Evolutionary conservation across 2,113 vertebrate species (phyloP).

Genomic region (Serilophus lunatus): DNA sequence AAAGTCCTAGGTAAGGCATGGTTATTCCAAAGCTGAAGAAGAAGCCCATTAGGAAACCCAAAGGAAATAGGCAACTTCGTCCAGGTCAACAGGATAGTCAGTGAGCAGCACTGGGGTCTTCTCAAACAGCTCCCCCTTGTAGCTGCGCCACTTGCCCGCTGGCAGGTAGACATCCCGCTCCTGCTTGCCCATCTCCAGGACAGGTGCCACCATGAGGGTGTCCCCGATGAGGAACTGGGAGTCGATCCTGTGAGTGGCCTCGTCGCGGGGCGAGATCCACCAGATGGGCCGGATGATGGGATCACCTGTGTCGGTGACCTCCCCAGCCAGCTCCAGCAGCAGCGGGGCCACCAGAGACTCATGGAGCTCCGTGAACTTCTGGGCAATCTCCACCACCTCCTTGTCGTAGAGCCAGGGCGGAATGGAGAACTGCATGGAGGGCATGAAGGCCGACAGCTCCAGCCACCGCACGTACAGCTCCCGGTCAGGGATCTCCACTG

Average conservation of each 20-base stretch:
- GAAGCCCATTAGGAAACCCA: slow-evolving; percentile 67
- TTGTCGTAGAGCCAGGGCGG: slow-evolving; percentile 92
- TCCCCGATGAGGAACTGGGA: slow-evolving; percentile 97
- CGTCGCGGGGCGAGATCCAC: slow-evolving; percentile 92
- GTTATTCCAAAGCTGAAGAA: background rate
- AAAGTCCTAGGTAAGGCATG: slow-evolving; percentile 50
- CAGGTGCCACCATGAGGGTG: slow-evolving; percentile 93
- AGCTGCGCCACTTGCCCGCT: slow-evolving; percentile 90
- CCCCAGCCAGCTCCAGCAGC: slow-evolving; percentile 88
- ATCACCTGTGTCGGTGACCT: slow-evolving; percentile 88
- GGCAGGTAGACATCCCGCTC: slow-evolving; percentile 94
- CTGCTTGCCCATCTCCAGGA: slow-evolving; percentile 92
- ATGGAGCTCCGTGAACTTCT: slow-evolving; percentile 87
- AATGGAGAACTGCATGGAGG: slow-evolving; percentile 96
- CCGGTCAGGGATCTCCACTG: slow-evolving; percentile 79
- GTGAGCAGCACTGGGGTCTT: slow-evolving; percentile 76
- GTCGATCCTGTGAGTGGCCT: slow-evolving; percentile 87
- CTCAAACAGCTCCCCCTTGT: slow-evolving; percentile 93
- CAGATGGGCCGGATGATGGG: slow-evolving; percentile 96
- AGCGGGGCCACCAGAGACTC: slow-evolving; percentile 90
- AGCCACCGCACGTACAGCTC: slow-evolving; percentile 97
- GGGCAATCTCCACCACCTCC: slow-evolving; percentile 90
- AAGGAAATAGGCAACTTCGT: slow-evolving; percentile 92
- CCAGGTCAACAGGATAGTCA: slow-evolving; percentile 78
- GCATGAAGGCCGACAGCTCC: slow-evolving; percentile 95